Evolutionary conservation across 2,797 vertebrate genomes (phyloP), one percentile per base, ranked within the genome.

Genomic region (Lutra lutra): DNA sequence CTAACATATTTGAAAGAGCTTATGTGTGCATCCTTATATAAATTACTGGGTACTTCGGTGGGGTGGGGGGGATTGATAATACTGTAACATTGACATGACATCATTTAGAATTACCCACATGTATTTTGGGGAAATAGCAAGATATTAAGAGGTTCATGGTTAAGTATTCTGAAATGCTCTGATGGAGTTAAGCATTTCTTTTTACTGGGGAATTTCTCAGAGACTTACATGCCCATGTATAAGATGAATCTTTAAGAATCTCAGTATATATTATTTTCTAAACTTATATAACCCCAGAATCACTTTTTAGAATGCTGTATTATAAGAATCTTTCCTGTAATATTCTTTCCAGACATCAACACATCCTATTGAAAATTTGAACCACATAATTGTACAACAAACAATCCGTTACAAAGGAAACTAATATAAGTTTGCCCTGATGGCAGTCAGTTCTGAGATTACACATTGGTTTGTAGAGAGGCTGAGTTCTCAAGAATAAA

Each of bases 141-240:
- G n/a, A 79, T 60, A 68, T 48, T 86, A 84, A 14, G 64, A 75
- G 14, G 1, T 80, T 86, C 56, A 79, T 88, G 17, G 35, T 60
- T 77, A 73, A 64, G 38, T 84, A 20, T 23, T 94, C 86, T 79
- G 11, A 75, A 97, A 91, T 93, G 10, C 7, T 77, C 38, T 72
- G 5, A 35, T 75, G 51, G 77, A 96, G 29, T 73, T 89, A 58
- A 95, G 43, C 11, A 73, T 12, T 2, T 70, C 2, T 85, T 25
- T 80, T 88, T 89, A 83, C 43, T 66, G 3, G 89, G 72, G 58
- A 78, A 70, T 23, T 91, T 85, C 82, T 80, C 64, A 85, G 43
- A 68, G 21, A 3, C 40, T 54, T 72, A 27, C 54, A 58, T 48
- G 21, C 35, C 64, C 51, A 43, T 56, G 1, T 48, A 25, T 77